Base-by-base conservation (phyloP, 2,888 invertebrate genomes). In the Teleogryllus oceanicus region DNA sequence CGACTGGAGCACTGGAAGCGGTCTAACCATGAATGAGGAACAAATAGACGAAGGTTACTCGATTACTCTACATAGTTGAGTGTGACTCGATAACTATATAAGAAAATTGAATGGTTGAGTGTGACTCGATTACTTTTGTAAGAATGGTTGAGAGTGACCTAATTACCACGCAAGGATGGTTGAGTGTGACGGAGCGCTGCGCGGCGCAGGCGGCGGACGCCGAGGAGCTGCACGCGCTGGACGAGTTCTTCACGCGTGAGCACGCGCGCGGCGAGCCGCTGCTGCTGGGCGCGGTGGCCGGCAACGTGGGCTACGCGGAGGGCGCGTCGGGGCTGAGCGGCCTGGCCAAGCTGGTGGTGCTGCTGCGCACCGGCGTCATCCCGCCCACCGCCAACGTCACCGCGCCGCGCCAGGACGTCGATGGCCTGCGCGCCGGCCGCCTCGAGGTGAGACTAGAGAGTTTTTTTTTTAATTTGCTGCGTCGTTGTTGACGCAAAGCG, bases 231-330 rank as follows among this genome's bases (percentile, higher is more conserved):
- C 88, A 89, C 83, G 87, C 89, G 37, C 88, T 90, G 81, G 85
- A 87, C 49, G 88, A 89, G 80, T 85, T 88, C 49, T 88, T 88
- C 84, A 85, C 37, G 37, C 37, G 37, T 0, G 37, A 86, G 37
- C 37, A 37, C 37, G 37, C 37, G 82, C 84, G 88, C 50, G 89
- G 89, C 0, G 89, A 89, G 75, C 89, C 90, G 11, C 86, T 91
- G 21, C 85, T 89, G 24, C 88, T 91, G 80, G 91, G 91, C 18
- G 90, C 90, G 0, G 89, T 90, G 51, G 91, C 91, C 83, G 89
- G 90, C 76, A 91, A 90, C 85, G 89, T 91, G 87, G 91, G 91
- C 4, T 91, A 91, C 83, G 87, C 90, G 11, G 91, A 91, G 84
- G 89, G 89, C 11, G 83, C 84, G 74, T 84, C 85, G 10, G 84